Conservation (phyloP, 1,140 invertebrate species). For the Lysiphlebus fabarum region DNA sequence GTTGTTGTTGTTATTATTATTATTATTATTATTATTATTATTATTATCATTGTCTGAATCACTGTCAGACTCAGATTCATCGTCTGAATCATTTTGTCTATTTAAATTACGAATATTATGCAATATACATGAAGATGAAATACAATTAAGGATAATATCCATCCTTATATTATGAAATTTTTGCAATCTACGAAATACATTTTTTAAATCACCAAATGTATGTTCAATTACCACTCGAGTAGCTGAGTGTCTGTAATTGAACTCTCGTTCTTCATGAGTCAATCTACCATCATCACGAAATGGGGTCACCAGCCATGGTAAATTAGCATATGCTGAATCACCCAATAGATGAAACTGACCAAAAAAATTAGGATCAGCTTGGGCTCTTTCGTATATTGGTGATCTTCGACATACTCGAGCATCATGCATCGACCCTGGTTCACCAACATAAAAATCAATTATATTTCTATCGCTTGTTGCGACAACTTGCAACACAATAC, state of each 20-base stretch:
- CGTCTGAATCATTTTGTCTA: no score
- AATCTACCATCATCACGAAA: slow-evolving; percentile 3
- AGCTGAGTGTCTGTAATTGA: background rate
- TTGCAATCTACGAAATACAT: background rate
- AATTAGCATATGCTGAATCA: background rate
- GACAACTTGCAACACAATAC: background rate
- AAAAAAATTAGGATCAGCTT: background rate
- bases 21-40: no score
- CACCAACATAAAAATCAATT: background rate
- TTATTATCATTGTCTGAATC: no score
- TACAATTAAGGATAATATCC: background rate
- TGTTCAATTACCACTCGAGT: background rate
- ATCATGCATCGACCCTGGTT: background rate
- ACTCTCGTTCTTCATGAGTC: background rate
- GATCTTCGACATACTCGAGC: background rate
- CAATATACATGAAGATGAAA: slow-evolving; percentile 1
- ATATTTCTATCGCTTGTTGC: background rate
- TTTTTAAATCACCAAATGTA: background rate
- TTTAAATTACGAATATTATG: background rate
- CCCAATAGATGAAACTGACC: background rate
- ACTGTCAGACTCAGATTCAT: no score
- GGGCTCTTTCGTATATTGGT: background rate
- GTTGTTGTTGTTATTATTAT: no score
- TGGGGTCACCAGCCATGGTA: background rate
- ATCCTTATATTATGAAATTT: background rate